phyloP scores from a whole-genome alignment of 1,140 invertebrate genomes.

The Plutomurus gul region DNA sequence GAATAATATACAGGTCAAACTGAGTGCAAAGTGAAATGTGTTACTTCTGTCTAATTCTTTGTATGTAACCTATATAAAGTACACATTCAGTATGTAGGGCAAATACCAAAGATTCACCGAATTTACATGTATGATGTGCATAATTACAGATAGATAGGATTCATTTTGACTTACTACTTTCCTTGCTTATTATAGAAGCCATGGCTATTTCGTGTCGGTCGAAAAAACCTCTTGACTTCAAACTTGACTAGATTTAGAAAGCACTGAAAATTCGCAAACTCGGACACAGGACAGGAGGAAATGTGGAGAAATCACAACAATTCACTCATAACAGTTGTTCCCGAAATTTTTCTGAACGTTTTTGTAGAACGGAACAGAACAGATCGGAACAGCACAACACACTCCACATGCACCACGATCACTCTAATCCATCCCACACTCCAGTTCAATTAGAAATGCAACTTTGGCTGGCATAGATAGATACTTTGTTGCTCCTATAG shows the following conservation, averaged over 20 bases:
- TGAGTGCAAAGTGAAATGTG: too few species aligned
- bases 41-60: too few species aligned
- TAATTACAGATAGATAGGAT: neutral
- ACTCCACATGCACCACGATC: constrained; percentile 18
- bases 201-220: constrained; percentile 25
- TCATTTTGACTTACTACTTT: neutral
- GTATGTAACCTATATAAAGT: too few species aligned
- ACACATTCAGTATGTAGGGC: too few species aligned
- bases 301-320: constrained; percentile 4
- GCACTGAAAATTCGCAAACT: neutral
- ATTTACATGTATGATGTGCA: neutral
- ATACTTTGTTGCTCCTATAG: too few species aligned
- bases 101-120: neutral
- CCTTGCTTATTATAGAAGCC: constrained; percentile 1
- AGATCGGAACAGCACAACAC: too few species aligned
- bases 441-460: constrained; percentile 16
- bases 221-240: constrained; percentile 12
- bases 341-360: constrained; percentile 11
- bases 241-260: neutral
- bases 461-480: neutral
- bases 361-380: constrained; percentile 10
- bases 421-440: constrained; percentile 23
- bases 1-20: too few species aligned
- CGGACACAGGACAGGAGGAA: neutral
- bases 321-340: constrained; percentile 5